A percentile compares a stretch with the other conserved stretches of the same genome.
Evolutionary conservation across 1,140 invertebrate species (phyloP).

Genomic region (Xylocopa sonorina): DNA sequence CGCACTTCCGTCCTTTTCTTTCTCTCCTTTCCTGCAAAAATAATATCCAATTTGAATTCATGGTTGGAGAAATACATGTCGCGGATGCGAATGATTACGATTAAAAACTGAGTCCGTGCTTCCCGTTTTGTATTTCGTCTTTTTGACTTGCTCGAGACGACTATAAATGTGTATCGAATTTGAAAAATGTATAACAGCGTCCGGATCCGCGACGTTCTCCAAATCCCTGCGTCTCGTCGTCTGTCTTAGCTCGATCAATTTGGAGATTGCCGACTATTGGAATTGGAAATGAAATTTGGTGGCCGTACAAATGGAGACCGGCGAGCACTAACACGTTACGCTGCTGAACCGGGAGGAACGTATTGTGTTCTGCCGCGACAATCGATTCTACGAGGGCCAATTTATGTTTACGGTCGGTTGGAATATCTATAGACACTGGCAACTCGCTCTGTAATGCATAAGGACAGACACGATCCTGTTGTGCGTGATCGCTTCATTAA

Average conservation of each 20-base stretch:
- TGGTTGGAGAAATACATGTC: too few species aligned
- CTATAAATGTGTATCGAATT: slow-evolving; percentile 15
- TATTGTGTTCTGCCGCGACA: slow-evolving; percentile 26
- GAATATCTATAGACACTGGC: not conserved
- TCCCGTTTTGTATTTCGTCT: too few species aligned
- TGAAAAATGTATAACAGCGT: slow-evolving; percentile 33
- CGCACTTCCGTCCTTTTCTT: too few species aligned
- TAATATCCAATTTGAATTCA: too few species aligned
- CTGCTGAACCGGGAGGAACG: slow-evolving; percentile 36
- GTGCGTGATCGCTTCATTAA: not conserved
- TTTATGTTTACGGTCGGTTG: slow-evolving; percentile 55
- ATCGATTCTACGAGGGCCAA: slow-evolving; percentile 54
- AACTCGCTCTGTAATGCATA: not conserved
- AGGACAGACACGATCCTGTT: not conserved
- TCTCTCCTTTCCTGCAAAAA: not conserved
- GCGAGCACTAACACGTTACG: slow-evolving; percentile 45
- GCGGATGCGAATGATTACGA: too few species aligned
- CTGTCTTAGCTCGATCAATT: slow-evolving; percentile 50
- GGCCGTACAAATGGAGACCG: slow-evolving; percentile 56
- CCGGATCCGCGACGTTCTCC: not conserved
- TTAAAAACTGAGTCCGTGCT: too few species aligned
- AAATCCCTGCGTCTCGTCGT: slow-evolving; percentile 32
- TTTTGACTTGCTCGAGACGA: too few species aligned
- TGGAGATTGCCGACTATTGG: slow-evolving; percentile 60
- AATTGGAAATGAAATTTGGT: slow-evolving; percentile 75